Evolutionary conservation across 2,888 invertebrate species (phyloP), one percentile per base, ranked within the genome.

Genomic region (Dasysyrphus tricinctus): DNA sequence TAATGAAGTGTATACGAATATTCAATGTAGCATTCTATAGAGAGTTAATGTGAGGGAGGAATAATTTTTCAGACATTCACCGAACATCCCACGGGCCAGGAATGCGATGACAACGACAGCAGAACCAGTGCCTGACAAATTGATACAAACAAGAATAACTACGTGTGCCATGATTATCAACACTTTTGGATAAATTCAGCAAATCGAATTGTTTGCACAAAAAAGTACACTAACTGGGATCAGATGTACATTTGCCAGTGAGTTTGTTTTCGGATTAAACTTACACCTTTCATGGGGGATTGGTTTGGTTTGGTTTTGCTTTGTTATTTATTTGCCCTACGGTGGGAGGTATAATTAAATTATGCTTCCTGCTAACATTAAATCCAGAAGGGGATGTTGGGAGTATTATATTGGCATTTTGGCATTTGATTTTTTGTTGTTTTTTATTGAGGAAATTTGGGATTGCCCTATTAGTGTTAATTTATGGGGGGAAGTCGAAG

Each of bases 201-300:
- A 82, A 86, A 86, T 86, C 86, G 86, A 82, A 82, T 82, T 82
- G 86, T 86, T 86, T 74, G 65, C 86, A 73, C 77, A 85, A 73
- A 80, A 84, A 84, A 51, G 2, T 42, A 73, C 70, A 72, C 70
- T 65, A 54, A 32, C 19, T 42, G 65, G 76, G 80, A 85, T 85
- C 80, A 85, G 84, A 80, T 80, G 84, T 85, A 80, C 77, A 85
- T 73, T 81, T 81, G 54, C 54, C 24, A 51, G 47, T 59, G 59
- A 67, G 85, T 80, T 81, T 80, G 80, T 59, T 72, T 70, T 39
- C 74, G 72, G 83, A 83, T 83, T 83, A 83, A 74, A 75, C 74
- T 83, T 83, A 83, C 79, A 80, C 74, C 83, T 75, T 75, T 80
- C 39, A 57, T 65, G 54, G 16, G 79, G 24, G 24, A 2, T 24